A percentile compares a stretch with the other conserved stretches of the same genome.
Evolutionary conservation across 2,888 invertebrate genomes (phyloP).

Genomic region (Morpho achilles): DNA sequence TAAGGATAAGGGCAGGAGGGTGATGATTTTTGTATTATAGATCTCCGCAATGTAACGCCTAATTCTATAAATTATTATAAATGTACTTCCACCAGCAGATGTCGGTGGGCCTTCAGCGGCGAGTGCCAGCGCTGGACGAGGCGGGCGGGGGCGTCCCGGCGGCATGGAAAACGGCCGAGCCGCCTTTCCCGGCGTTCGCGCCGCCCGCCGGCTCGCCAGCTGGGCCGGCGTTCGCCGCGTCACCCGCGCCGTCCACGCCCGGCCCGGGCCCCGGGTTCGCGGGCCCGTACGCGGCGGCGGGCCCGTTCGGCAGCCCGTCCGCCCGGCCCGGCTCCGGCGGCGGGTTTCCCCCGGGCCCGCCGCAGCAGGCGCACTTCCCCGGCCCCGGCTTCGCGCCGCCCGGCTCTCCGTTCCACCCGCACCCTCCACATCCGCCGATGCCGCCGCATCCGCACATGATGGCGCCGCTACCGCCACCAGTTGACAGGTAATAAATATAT

Average conservation of each 20-base stretch:
- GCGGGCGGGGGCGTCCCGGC: constrained; percentile 67
- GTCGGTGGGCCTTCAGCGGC: constrained; percentile 91
- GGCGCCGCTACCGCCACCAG: constrained; percentile 85
- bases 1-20: too few species aligned
- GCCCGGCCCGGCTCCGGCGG: constrained; percentile 88
- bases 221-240: constrained; percentile 84
- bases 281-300: constrained; percentile 82
- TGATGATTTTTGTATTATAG: too few species aligned
- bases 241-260: constrained; percentile 84
- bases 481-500: constrained; percentile 80
- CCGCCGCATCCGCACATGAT: constrained; percentile 83
- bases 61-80: neutral
- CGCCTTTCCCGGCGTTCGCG: constrained; percentile 88
- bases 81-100: constrained; percentile 45
- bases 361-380: constrained; percentile 83
- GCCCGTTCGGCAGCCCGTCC: constrained; percentile 82
- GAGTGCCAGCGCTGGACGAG: constrained; percentile 79
- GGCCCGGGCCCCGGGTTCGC: constrained; percentile 87
- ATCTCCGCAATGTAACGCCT: too few species aligned
- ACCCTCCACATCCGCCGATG: constrained; percentile 92
- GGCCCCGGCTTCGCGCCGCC: constrained; percentile 87
- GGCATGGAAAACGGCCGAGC: constrained; percentile 86
- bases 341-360: constrained; percentile 88
- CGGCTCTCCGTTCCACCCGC: constrained; percentile 89
- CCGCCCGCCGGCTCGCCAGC: constrained; percentile 88